Conservation (phyloP, 2,888 invertebrate genomes). For the Agrypnus murinus region DNA sequence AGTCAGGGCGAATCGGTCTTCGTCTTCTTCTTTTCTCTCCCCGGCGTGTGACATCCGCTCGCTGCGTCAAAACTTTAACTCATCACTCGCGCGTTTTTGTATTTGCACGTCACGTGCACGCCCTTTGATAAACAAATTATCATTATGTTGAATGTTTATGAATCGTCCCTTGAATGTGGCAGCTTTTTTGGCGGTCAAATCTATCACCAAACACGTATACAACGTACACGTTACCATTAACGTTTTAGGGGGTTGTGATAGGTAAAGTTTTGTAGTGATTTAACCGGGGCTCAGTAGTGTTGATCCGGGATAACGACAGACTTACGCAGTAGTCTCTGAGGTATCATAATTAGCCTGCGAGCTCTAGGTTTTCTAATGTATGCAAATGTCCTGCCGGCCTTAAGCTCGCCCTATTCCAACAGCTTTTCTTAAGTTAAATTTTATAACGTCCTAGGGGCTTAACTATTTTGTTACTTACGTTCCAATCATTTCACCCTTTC, state of each 20-base stretch:
- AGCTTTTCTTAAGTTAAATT: conserved; percentile 15
- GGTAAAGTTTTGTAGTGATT: conserved; percentile 53
- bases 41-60: conserved; percentile 50
- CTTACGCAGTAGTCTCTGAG: conserved; percentile 62
- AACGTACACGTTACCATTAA: conserved; percentile 30
- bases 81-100: conserved; percentile 59
- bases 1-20: conserved; percentile 52
- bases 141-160: conserved; percentile 7
- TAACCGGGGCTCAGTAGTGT: conserved; percentile 49
- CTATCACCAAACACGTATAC: conserved; percentile 2
- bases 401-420: conserved; percentile 27
- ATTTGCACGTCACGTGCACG: conserved; percentile 52
- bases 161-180: too few relatives aligned
- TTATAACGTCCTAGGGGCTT: neutral
- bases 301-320: conserved; percentile 56
- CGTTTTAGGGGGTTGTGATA: conserved; percentile 36
- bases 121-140: conserved; percentile 31
- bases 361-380: conserved; percentile 63
- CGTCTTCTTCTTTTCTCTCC: conserved; percentile 51
- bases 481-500: neutral
- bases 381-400: conserved; percentile 61
- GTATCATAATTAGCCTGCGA: conserved; percentile 62
- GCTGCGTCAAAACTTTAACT: conserved; percentile 61
- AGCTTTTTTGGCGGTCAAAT: too few relatives aligned
- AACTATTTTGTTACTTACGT: neutral